Conservation (phyloP, 2,113 vertebrate species). For the Kryptolebias marmoratus region DNA sequence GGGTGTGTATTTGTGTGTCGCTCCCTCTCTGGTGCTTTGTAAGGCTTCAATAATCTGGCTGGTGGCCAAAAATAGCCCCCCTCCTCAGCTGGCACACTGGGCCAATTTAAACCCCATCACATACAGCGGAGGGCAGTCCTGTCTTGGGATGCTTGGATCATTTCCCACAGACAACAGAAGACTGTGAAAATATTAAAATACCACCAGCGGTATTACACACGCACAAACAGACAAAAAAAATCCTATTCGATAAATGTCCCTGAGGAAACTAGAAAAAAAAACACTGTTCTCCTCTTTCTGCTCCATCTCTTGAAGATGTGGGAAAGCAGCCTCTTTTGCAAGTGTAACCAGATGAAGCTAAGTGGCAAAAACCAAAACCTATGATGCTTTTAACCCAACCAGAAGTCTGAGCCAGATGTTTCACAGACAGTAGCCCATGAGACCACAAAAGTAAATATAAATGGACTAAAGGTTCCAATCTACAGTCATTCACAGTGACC, state of each 20-base stretch:
- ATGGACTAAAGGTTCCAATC: slow-evolving; percentile 43
- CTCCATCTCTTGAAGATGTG: slow-evolving; percentile 31
- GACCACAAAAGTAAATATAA: slow-evolving; percentile 71
- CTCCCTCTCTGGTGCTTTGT: slow-evolving; percentile 40
- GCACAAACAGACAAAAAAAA: no score
- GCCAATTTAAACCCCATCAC: slow-evolving; percentile 66
- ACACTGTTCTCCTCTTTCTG: not conserved
- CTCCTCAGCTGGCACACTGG: slow-evolving; percentile 73
- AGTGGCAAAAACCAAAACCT: slow-evolving; percentile 54
- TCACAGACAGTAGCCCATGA: slow-evolving; percentile 44
- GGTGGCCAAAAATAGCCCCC: slow-evolving; percentile 69
- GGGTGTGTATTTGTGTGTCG: slow-evolving; percentile 24
- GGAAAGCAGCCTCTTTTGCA: slow-evolving; percentile 33
- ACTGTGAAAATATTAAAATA: slow-evolving; percentile 34
- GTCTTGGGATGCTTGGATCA: slow-evolving; percentile 21
- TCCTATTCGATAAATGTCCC: slow-evolving; percentile 25
- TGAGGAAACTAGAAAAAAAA: not conserved
- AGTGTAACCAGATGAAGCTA: slow-evolving; percentile 55
- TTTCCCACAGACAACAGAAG: slow-evolving; percentile 40
- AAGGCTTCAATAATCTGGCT: slow-evolving; percentile 60
- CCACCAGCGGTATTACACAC: slow-evolving; percentile 15
- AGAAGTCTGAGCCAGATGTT: slow-evolving; percentile 64
- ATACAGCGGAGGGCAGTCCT: slow-evolving; percentile 47
- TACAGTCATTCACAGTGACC: slow-evolving; percentile 44
- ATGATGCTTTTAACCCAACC: slow-evolving; percentile 57